Evolutionary conservation across 64 coral and sea anemone genomes (phyloP), one percentile per base, ranked within the genome.

Genomic region (Cladopsammia gracilis): DNA sequence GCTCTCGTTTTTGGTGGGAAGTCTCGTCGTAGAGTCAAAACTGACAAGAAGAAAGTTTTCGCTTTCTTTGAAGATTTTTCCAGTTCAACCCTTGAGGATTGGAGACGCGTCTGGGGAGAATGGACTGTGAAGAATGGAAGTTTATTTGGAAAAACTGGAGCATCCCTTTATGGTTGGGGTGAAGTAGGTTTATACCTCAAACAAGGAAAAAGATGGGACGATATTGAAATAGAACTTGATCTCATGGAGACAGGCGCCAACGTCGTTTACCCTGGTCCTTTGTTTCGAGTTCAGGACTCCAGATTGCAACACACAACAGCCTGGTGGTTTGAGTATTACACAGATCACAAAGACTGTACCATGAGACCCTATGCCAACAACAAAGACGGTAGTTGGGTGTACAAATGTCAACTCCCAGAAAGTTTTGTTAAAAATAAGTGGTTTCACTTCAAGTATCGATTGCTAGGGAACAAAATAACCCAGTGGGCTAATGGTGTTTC

Each of bases 31-130:
- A 2, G 24, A 68, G 52, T 84, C 68, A 62, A 92, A 92, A 44
- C 54, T 10, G 72, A 86, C 54, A 70, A 78, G 20, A 74, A 71
- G 42, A 90, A 90, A 14, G 91, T 96, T 7, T 96, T 69, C 70
- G 70, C 88, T n/a, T 96, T 96, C 25, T 93, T 93, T 52, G 95
- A 96, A 15, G 90, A 96, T 75, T 96, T 96, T 46, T 90, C 87
- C 20, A 47, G 74, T 16, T 60, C 54, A 13, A 73, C 54, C 18
- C 50, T 88, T n/a, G 64, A 79, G 7, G 42, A 69, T 46, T 91
- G 89, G 88, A 75, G 43, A 12, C 73, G 54, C 52, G 72, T 71
- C 10, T 96, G 83, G 95, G 95, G 89, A 1, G 70, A 88, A 9
- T 80, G 86, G 84, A 66, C 50, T 3, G 62, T 96, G 18, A 62